Evolutionary conservation across 2,113 vertebrate genomes (phyloP).

Genomic region (Lepisosteus osseus): DNA sequence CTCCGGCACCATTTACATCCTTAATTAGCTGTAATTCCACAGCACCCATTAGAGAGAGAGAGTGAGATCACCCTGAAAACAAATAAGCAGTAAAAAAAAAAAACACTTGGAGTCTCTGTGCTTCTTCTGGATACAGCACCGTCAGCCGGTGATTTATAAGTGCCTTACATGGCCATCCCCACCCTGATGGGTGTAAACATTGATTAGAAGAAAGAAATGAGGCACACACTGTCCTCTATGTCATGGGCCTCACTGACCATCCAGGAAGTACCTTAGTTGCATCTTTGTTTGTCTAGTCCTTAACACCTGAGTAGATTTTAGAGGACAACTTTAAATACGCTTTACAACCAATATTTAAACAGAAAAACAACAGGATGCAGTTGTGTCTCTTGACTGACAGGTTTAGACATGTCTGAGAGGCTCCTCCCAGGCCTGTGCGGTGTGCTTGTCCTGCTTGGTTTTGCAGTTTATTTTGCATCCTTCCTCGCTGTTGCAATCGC

Average conservation of each 20-base stretch:
- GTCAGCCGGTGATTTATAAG: slow-evolving; percentile 56
- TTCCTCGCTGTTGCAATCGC: too few species aligned
- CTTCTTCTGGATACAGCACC: slow-evolving; percentile 33
- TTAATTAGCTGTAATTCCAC: slow-evolving; percentile 86
- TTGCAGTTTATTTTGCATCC: too few species aligned
- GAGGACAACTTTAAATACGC: slow-evolving; percentile 61
- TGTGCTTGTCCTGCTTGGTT: too few species aligned
- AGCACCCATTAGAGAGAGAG: slow-evolving; percentile 73
- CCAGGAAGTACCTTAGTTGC: slow-evolving; percentile 39
- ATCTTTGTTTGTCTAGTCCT: slow-evolving; percentile 57
- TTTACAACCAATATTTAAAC: slow-evolving; percentile 67
- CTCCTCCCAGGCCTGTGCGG: slow-evolving; percentile 13
- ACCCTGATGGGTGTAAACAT: slow-evolving; percentile 62
- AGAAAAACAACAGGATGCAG: slow-evolving; percentile 57
- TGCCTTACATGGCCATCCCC: slow-evolving; percentile 47
- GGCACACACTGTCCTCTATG: slow-evolving; percentile 62
- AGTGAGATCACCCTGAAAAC: slow-evolving; percentile 64
- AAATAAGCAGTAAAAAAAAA: slow-evolving; percentile 46
- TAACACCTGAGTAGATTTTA: slow-evolving; percentile 62
- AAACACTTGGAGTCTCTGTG: slow-evolving; percentile 25
- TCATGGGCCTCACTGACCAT: slow-evolving; percentile 44
- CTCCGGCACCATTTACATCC: slow-evolving; percentile 82
- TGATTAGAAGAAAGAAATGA: slow-evolving; percentile 70
- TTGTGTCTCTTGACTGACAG: slow-evolving; percentile 59
- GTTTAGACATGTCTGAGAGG: slow-evolving; percentile 51